phyloP scores from a whole-genome alignment of 1,140 invertebrate species.

The Rhyzopertha dominica region DNA sequence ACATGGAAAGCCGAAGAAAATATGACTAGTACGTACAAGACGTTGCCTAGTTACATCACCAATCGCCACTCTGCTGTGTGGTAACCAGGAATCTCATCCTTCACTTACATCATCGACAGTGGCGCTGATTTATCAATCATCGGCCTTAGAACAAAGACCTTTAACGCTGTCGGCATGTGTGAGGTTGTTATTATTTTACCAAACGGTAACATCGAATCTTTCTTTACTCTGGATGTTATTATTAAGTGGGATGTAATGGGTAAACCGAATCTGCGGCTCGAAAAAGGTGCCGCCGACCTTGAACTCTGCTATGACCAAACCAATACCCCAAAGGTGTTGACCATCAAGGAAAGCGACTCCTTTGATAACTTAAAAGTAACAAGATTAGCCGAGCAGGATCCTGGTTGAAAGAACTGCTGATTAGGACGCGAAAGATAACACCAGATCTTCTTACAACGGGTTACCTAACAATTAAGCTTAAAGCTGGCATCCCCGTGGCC shows the following conservation, averaged over 20 bases:
- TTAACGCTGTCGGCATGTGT: slow-evolving; percentile 13
- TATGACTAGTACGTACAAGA: background rate
- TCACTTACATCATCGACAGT: slow-evolving; percentile 11
- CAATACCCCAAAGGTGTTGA: slow-evolving; percentile 3
- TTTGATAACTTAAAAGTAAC: too few relatives aligned
- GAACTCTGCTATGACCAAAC: background rate
- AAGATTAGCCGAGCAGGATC: too few relatives aligned
- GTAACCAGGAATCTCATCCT: too few relatives aligned
- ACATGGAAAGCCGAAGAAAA: slow-evolving; percentile 12
- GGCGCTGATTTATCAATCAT: slow-evolving; percentile 14
- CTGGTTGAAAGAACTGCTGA: too few relatives aligned
- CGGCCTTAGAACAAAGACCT: slow-evolving; percentile 6
- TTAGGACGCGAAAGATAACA: too few relatives aligned
- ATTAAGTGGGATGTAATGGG: slow-evolving; percentile 16
- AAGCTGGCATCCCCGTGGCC: too few relatives aligned
- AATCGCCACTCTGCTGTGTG: slow-evolving; percentile 10
- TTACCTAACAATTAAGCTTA: too few relatives aligned
- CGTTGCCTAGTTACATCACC: slow-evolving; percentile 6
- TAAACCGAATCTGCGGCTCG: slow-evolving; percentile 5
- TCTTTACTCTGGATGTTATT: slow-evolving; percentile 13
- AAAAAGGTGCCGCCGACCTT: slow-evolving; percentile 5
- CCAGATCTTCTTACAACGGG: too few relatives aligned
- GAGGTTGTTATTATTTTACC: slow-evolving; percentile 4
- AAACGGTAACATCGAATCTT: slow-evolving; percentile 2
- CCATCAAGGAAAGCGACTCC: too few relatives aligned